Percentiles rank a stretch among this genome's conserved stretches.
phyloP scores from a whole-genome alignment of 2,797 vertebrate genomes.

The Enteromius paludinosus region DNA sequence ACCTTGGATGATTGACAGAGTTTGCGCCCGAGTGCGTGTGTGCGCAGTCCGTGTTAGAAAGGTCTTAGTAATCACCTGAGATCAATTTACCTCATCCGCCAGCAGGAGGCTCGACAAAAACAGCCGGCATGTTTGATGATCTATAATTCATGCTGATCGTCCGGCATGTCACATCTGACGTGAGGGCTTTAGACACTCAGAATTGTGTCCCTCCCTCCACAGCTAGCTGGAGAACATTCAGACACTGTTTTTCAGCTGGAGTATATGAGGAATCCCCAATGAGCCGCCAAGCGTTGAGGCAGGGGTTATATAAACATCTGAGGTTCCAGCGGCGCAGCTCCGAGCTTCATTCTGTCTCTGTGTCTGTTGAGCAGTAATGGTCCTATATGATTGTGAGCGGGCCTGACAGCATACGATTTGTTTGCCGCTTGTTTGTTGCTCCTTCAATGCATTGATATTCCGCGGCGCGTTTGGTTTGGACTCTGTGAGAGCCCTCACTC shows the following conservation, averaged over 20 bases:
- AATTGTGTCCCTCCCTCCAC: slow-evolving; percentile 53
- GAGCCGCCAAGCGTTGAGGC: slow-evolving; percentile 30
- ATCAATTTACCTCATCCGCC: slow-evolving; percentile 66
- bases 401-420: slow-evolving; percentile 71
- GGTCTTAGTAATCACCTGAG: slow-evolving; percentile 69
- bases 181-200: slow-evolving; percentile 63
- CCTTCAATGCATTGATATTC: slow-evolving; percentile 57
- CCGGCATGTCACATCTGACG: slow-evolving; percentile 63
- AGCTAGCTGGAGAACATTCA: slow-evolving; percentile 25
- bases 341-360: neutral
- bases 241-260: slow-evolving; percentile 24
- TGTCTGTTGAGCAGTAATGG: slow-evolving; percentile 29
- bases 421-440: slow-evolving; percentile 62
- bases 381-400: slow-evolving; percentile 68
- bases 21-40: slow-evolving; percentile 52
- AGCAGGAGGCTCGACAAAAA: slow-evolving; percentile 60
- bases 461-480: slow-evolving; percentile 60
- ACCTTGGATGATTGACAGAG: slow-evolving; percentile 78
- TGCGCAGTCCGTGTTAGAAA: slow-evolving; percentile 36
- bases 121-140: slow-evolving; percentile 62
- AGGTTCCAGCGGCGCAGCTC: slow-evolving; percentile 26
- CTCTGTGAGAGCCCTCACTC: slow-evolving; percentile 59
- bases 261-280: slow-evolving; percentile 41
- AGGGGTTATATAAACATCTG: slow-evolving; percentile 50
- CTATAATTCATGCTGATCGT: slow-evolving; percentile 69